Evolutionary conservation across 2,797 vertebrate species (phyloP), one percentile per base, ranked within the genome.

Genomic region (Rhynchonycteris naso): DNA sequence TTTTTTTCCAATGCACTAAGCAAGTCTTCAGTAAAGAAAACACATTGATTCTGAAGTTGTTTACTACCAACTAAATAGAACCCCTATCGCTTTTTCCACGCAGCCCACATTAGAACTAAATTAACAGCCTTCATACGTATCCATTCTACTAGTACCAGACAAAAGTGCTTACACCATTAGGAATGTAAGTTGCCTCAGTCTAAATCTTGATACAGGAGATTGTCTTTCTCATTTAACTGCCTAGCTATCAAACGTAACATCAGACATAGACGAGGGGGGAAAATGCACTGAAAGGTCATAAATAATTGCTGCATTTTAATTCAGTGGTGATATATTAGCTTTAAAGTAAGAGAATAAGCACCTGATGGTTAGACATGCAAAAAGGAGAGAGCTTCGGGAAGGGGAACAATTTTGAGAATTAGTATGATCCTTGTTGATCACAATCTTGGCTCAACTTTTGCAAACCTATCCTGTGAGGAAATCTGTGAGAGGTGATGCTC

Each of bases 111-210:
- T 98, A 93, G 69, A 91, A 86, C 14, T 92, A 97, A 94, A 97
- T 96, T 97, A 98, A 97, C 91, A 97, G 52, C 66, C 12, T 35
- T 93, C 47, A 19, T 91, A 82, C 19, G 58, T 94, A 95, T 86
- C 92, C 30, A 11, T 96, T 95, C 95, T 96, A 89, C 85, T 84
- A 74, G 78, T 88, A 88, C 58, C 91, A 91, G 66, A 92, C 65
- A 83, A 96, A 98, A 97, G 90, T 96, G 85, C 75, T 97, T 97
- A 97, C 43, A 75, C 56, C 68, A 94, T 97, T 94, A 98, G 65
- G 56, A 97, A 97, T 92, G 2, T 11, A 69, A 95, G 35, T 95
- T 97, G 16, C 26, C 43, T 95, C 81, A 13, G 47, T 84, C 80
- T 97, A 97, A 97, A 96, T 96, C 95, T 97, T 97, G 78, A 90